Conservation (phyloP, 2,113 vertebrate genomes). For the Eclectus roratus region DNA sequence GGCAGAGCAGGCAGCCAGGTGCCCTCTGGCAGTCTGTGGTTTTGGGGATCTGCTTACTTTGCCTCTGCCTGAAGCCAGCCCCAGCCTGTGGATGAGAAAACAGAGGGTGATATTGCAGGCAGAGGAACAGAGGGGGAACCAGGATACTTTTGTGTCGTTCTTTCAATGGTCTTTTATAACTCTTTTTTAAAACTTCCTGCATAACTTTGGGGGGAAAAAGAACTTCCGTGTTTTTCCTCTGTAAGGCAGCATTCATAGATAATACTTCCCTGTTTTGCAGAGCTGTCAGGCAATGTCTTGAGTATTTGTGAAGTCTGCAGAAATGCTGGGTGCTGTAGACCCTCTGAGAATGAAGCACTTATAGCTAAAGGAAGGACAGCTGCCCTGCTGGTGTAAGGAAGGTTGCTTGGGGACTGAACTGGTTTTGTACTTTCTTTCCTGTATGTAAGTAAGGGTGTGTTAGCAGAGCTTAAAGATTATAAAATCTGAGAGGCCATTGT, state of each 20-base stretch:
- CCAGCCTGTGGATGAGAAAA: neutral
- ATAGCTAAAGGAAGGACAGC: neutral
- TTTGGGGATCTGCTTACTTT: neutral
- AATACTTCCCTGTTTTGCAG: neutral
- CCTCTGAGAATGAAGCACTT: neutral
- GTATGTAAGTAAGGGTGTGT: neutral
- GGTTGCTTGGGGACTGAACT: neutral
- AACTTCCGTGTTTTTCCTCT: neutral
- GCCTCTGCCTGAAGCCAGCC: constrained; percentile 8
- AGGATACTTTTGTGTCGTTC: neutral
- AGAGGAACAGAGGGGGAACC: neutral
- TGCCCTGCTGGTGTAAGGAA: neutral
- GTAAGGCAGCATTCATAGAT: neutral
- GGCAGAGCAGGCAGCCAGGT: constrained; percentile 50
- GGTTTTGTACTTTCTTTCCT: neutral
- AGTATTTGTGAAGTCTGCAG: neutral
- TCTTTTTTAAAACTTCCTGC: neutral
- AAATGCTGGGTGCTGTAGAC: neutral
- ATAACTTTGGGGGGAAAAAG: neutral
- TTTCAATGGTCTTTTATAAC: neutral
- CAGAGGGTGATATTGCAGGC: neutral
- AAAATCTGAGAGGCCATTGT: neutral
- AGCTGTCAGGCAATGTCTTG: neutral
- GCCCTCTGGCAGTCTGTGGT: constrained; percentile 38
- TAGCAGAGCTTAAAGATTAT: neutral